These are phyloP conservation scores for Macropis europaea DNA, from an alignment of 2,888 invertebrate genomes.

Conservation along the genomic window DNA sequence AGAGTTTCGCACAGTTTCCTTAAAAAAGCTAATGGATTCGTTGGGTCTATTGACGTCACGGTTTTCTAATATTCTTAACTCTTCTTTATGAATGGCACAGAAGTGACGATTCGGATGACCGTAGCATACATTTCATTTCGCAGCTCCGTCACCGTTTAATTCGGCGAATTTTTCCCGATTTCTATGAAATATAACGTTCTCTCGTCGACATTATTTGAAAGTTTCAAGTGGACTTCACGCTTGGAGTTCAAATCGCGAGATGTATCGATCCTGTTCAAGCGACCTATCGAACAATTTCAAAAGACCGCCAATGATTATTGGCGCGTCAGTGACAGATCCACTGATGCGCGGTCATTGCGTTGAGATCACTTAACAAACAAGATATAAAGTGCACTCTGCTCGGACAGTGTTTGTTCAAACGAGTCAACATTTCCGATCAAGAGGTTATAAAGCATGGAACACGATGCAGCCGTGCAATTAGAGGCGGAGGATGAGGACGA, in stretches of 20 bases:
- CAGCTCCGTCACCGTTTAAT: no score
- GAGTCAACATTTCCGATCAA: neutral
- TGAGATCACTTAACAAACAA: neutral
- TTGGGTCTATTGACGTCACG: neutral
- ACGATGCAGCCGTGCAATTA: conserved; percentile 12
- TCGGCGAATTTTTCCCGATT: no score
- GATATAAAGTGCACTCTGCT: neutral
- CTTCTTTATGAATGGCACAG: no score
- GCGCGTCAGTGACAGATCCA: no score
- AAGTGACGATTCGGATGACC: no score
- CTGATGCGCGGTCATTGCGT: neutral
- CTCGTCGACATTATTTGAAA: no score
- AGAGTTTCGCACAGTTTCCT: neutral
- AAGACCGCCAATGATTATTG: neutral
- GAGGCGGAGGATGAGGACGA: conserved; percentile 11
- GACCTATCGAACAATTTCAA: neutral
- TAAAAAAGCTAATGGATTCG: neutral
- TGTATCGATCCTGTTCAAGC: conserved; percentile 7
- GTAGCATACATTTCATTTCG: no score
- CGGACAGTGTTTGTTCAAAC: neutral
- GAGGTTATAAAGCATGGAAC: conserved; percentile 31
- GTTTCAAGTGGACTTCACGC: neutral
- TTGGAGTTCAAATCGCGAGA: conserved; percentile 1
- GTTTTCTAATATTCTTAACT: neutral
- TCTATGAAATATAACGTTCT: no score